Evolutionary conservation across 2,888 invertebrate species (phyloP).

Genomic region (Nemurella pictetii): DNA sequence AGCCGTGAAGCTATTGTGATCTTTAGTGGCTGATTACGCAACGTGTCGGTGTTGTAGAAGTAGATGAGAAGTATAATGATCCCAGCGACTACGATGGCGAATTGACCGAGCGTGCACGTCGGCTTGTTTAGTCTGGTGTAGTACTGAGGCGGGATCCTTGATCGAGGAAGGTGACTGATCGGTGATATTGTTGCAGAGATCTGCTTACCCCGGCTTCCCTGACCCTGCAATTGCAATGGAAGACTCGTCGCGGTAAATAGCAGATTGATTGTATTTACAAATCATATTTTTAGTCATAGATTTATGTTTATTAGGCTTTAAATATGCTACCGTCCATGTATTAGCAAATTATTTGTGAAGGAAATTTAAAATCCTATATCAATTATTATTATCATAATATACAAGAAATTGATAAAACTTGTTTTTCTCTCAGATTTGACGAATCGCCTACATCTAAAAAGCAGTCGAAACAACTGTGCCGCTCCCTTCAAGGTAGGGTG

Average conservation of each 20-base stretch:
- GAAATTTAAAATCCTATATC: not conserved
- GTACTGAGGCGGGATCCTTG: too few species aligned
- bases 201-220: not conserved
- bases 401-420: not conserved
- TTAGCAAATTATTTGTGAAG: not conserved
- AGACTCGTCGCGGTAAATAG: slow-evolving; percentile 32
- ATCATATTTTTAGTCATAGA: too few species aligned
- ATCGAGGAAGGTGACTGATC: not conserved
- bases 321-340: not conserved
- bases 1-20: not conserved
- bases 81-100: not conserved
- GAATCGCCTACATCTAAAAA: slow-evolving; percentile 34
- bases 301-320: too few species aligned
- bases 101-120: not conserved
- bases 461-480: slow-evolving; percentile 34
- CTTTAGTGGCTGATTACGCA: not conserved
- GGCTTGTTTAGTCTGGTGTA: not conserved
- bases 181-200: not conserved
- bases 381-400: not conserved
- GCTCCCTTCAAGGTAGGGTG: slow-evolving; percentile 38
- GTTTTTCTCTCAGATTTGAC: slow-evolving; percentile 36
- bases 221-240: slow-evolving; percentile 21
- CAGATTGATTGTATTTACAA: too few species aligned
- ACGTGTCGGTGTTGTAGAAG: too few species aligned
- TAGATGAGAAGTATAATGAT: not conserved